Conservation (phyloP, 2,113 vertebrate species). For the Triplophysa rosa region DNA sequence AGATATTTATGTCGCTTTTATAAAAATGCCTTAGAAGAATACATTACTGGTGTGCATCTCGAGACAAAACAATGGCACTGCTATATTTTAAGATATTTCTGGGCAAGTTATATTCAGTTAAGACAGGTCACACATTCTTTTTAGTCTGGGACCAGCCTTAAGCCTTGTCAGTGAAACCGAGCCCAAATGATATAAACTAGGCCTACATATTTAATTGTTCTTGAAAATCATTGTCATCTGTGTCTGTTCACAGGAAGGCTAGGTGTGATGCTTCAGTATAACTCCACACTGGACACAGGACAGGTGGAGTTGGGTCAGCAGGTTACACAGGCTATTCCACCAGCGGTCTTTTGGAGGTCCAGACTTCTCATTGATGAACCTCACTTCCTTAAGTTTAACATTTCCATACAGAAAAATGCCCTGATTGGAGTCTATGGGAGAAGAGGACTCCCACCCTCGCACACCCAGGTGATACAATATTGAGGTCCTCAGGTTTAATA, state of each 20-base stretch:
- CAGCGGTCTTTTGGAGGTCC: conserved; percentile 95
- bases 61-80: too few relatives aligned
- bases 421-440: conserved; percentile 95
- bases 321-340: conserved; percentile 85
- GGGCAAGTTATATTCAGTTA: too few relatives aligned
- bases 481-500: neutral
- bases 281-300: conserved; percentile 92
- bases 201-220: neutral
- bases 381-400: conserved; percentile 98
- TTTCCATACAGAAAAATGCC: conserved; percentile 98
- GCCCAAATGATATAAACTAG: neutral
- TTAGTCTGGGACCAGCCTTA: too few relatives aligned
- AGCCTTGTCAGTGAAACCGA: too few relatives aligned
- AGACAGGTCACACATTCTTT: too few relatives aligned
- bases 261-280: conserved; percentile 78
- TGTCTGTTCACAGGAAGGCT: conserved; percentile 38
- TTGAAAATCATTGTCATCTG: neutral
- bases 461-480: conserved; percentile 85
- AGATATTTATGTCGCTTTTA: too few relatives aligned
- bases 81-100: too few relatives aligned
- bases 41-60: too few relatives aligned
- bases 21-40: too few relatives aligned
- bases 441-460: conserved; percentile 93
- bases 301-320: conserved; percentile 90
- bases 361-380: conserved; percentile 89